Evolutionary conservation across 2,113 vertebrate species (phyloP), one percentile per base, ranked within the genome.

Genomic region (Phoenicopterus ruber): DNA sequence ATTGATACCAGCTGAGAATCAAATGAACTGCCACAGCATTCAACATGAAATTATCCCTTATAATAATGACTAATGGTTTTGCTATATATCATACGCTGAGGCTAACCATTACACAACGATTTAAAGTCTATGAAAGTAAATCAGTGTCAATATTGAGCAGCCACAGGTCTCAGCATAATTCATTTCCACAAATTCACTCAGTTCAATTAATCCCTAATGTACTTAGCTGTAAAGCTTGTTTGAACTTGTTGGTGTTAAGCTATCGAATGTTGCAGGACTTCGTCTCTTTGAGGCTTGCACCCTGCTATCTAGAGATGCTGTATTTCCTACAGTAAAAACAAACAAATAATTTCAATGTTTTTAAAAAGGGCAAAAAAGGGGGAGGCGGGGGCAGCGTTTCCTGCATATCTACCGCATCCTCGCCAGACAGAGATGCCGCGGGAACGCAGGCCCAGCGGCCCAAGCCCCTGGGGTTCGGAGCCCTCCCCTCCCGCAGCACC

Each of bases 131-230:
- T 52, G 70, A 79, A 90, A 78, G 66, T 79, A 91, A 62, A 89
- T 93, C 55, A 93, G 17, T 47, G 52, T 84, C 90, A 90, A 26
- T 78, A 79, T 10, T 63, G 84, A 90, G 94, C 31, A 85, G 65
- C 55, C 71, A 93, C 74, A 90, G 82, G 70, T 90, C 73, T 82
- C 55, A 57, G 79, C 31, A 38, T 66, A 82, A 88, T 74, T 95
- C 28, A 57, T 42, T 88, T 94, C 65, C 77, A 62, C 55, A 74
- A 74, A 90, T 74, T 79, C 70, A n/a, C 44, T 81, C 65, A 21
- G 42, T 95, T 81, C 57, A 92, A 62, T 88, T 96, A 92, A 82
- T 85, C 94, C 29, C 55, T 85, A 67, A 74, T 6, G 16, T 66
- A 66, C 5, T 88, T 88, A 74, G 32, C 49, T 70, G 31, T 52